Percentiles rank a stretch among this genome's conserved stretches.
phyloP scores from a whole-genome alignment of 2,113 vertebrate genomes.

The Circaetus gallicus region DNA sequence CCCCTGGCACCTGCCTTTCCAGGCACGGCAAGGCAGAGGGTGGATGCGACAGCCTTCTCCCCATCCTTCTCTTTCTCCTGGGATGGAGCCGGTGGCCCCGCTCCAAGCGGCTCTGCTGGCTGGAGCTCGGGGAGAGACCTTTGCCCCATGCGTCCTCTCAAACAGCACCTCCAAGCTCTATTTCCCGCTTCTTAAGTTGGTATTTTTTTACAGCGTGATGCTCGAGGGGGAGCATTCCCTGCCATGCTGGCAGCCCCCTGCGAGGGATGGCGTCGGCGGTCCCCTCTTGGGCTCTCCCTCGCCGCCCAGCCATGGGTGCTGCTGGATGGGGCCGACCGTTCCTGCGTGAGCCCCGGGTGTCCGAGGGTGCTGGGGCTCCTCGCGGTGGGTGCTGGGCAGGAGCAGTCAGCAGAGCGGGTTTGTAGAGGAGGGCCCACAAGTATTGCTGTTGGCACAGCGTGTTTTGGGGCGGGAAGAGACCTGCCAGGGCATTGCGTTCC shows the following conservation, averaged over 20 bases:
- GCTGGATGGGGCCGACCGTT: rapidly evolving
- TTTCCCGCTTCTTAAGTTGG: rapidly evolving
- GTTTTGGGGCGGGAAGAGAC: background rate
- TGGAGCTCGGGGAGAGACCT: background rate
- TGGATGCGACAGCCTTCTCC: background rate
- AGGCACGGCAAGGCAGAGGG: rapidly evolving
- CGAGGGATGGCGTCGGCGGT: rapidly evolving
- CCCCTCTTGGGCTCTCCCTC: background rate
- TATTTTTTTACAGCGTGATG: rapidly evolving
- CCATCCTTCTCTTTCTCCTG: background rate
- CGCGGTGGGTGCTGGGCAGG: background rate
- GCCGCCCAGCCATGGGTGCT: rapidly evolving
- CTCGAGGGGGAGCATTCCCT: background rate
- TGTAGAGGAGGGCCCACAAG: background rate
- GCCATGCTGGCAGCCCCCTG: background rate
- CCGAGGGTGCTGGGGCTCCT: background rate
- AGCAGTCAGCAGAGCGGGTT: background rate
- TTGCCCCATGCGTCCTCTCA: rapidly evolving
- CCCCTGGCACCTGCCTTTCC: background rate
- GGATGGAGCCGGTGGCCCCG: background rate
- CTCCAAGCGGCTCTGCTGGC: background rate
- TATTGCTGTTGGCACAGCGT: rapidly evolving
- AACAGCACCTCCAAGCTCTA: background rate
- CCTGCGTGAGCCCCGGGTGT: rapidly evolving
- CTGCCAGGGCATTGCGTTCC: background rate